Evolutionary conservation across 2,113 vertebrate species (phyloP).

Genomic region (Notothenia coriiceps): DNA sequence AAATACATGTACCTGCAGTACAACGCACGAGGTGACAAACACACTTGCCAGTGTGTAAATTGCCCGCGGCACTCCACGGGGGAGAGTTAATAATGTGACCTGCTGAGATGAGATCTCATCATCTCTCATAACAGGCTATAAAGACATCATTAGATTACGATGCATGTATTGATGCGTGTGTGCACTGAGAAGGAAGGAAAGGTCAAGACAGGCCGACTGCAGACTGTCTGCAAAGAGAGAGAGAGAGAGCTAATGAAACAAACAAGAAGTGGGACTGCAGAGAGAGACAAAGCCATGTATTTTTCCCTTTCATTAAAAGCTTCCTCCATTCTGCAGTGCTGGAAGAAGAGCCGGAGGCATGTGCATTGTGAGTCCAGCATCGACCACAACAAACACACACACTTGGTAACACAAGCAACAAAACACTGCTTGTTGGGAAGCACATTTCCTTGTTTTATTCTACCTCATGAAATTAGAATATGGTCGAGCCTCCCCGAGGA

Average conservation of each 20-base stretch:
- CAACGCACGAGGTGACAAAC: constrained; percentile 14
- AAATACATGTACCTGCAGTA: constrained; percentile 1
- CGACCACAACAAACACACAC: constrained; percentile 12
- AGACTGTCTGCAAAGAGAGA: constrained; percentile 21
- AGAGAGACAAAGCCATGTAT: constrained; percentile 43
- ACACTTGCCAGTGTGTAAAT: constrained; percentile 8
- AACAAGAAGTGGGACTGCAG: constrained; percentile 47
- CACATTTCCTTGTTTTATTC: constrained; percentile 47
- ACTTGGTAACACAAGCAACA: constrained; percentile 28
- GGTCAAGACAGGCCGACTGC: constrained; percentile 16
- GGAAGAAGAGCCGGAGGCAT: constrained; percentile 51
- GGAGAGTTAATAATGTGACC: constrained; percentile 58
- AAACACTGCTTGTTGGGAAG: constrained; percentile 45
- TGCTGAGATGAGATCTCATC: constrained; percentile 59
- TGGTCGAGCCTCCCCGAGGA: constrained; percentile 38
- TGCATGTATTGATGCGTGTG: constrained; percentile 7
- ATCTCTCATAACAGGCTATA: constrained; percentile 50
- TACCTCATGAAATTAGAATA: constrained; percentile 59
- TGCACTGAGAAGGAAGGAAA: constrained; percentile 29
- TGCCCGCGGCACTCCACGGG: constrained; percentile 38
- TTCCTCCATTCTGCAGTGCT: constrained; percentile 49
- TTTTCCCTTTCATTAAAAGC: constrained; percentile 53
- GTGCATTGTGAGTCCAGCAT: constrained; percentile 34
- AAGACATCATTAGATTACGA: constrained; percentile 52
- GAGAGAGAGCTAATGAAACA: constrained; percentile 8